A percentile compares a stretch with the other conserved stretches of the same genome.
Conservation (phyloP, 2,113 vertebrate species). For the Pterophyllum scalare region DNA sequence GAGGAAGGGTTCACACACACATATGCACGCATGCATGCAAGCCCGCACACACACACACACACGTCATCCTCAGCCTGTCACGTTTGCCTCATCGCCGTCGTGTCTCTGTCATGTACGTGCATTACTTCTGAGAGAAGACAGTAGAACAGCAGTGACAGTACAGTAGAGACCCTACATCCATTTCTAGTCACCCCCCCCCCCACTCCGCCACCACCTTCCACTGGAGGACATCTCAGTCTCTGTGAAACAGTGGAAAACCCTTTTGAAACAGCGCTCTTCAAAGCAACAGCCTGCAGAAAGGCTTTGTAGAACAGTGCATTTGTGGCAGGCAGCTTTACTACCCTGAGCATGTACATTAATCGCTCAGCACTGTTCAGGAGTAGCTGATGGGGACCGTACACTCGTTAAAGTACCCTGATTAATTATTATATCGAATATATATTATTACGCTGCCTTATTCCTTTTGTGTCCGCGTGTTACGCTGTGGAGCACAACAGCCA, state of each 20-base stretch:
- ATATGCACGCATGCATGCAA: no score
- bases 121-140: background rate
- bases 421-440: conserved; percentile 39
- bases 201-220: background rate
- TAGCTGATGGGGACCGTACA: conserved; percentile 21
- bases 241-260: conserved; percentile 5
- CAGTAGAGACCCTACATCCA: background rate
- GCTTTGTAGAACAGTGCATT: conserved; percentile 26
- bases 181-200: background rate
- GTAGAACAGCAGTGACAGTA: background rate
- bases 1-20: background rate
- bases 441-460: conserved; percentile 6
- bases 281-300: conserved; percentile 41
- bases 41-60: background rate
- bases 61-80: background rate
- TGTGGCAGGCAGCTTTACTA: conserved; percentile 21
- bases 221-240: conserved; percentile 6
- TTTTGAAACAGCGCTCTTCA: conserved; percentile 17
- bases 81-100: background rate
- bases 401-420: conserved; percentile 34
- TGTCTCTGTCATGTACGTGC: conserved; percentile 21
- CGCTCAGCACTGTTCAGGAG: conserved; percentile 23
- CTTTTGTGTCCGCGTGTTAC: background rate
- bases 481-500: background rate
- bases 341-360: conserved; percentile 30